Percentiles rank a stretch among this genome's conserved stretches.
These are phyloP conservation scores for Aegotheles bennettii DNA, from an alignment of 2,113 vertebrate species.

Conservation along the genomic window DNA sequence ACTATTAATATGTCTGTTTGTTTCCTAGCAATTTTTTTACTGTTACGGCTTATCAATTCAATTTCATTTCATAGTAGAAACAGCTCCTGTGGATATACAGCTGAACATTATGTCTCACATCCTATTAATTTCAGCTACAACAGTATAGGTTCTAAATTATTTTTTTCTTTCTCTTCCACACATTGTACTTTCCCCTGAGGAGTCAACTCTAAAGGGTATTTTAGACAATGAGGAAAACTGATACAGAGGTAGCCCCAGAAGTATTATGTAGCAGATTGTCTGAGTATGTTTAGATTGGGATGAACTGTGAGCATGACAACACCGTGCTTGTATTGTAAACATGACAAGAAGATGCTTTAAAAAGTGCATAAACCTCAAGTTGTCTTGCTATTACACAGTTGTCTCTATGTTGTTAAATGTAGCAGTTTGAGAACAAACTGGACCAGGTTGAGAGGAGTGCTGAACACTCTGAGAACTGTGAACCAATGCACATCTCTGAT, in stretches of 20 bases:
- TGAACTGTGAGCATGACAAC: neutral
- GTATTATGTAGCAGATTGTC: neutral
- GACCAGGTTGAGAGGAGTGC: neutral
- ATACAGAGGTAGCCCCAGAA: neutral
- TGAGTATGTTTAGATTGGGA: neutral
- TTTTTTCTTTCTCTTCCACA: neutral
- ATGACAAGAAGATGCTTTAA: neutral
- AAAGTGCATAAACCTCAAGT: neutral
- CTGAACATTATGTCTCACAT: neutral
- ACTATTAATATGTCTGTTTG: neutral
- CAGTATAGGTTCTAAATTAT: neutral
- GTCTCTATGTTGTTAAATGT: neutral
- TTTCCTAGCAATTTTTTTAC: conserved; percentile 13
- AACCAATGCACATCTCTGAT: neutral
- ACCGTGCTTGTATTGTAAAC: neutral
- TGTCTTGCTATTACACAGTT: neutral
- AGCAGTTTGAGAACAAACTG: neutral
- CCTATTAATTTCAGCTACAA: conserved; percentile 36
- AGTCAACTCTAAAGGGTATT: neutral
- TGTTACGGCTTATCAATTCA: neutral
- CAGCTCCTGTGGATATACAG: neutral
- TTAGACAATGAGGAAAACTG: neutral
- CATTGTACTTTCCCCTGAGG: neutral
- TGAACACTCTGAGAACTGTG: neutral
- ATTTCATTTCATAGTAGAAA: neutral